Evolutionary conservation across 2,888 invertebrate genomes (phyloP).

Genomic region (Tribolium freemani): DNA sequence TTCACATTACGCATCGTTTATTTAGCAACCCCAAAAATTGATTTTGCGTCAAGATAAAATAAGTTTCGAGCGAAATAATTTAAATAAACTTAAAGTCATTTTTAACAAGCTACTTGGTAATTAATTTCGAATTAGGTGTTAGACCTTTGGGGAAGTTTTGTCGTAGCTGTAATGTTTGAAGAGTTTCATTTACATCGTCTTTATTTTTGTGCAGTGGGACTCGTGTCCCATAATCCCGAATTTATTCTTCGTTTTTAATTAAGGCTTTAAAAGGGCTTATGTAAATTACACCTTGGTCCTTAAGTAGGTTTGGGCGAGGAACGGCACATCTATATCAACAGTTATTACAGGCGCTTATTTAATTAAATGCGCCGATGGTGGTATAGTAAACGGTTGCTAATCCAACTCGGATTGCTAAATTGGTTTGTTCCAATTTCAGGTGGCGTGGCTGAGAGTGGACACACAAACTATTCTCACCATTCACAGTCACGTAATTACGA

Average conservation of each 20-base stretch:
- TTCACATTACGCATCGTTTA: constrained; percentile 31
- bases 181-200: background rate
- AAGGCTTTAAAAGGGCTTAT: constrained; percentile 54
- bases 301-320: constrained; percentile 22
- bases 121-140: constrained; percentile 19
- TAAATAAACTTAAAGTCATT: background rate
- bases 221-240: constrained; percentile 46
- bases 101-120: constrained; percentile 2
- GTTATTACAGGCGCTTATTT: constrained; percentile 41
- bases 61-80: background rate
- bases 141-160: constrained; percentile 39
- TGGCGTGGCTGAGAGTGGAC: constrained; percentile 91
- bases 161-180: constrained; percentile 44
- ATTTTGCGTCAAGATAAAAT: constrained; percentile 34
- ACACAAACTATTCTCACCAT: constrained; percentile 92
- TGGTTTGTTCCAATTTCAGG: constrained; percentile 70
- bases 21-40: constrained; percentile 36
- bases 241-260: constrained; percentile 55
- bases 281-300: constrained; percentile 51
- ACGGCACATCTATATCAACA: constrained; percentile 34
- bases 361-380: constrained; percentile 36
- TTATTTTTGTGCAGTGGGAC: constrained; percentile 23
- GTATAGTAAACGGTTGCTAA: constrained; percentile 32
- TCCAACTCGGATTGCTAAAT: constrained; percentile 19
- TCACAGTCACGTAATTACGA: constrained; percentile 90